Conservation (phyloP, 2,113 vertebrate species). For the Cryptotis parvus region DNA sequence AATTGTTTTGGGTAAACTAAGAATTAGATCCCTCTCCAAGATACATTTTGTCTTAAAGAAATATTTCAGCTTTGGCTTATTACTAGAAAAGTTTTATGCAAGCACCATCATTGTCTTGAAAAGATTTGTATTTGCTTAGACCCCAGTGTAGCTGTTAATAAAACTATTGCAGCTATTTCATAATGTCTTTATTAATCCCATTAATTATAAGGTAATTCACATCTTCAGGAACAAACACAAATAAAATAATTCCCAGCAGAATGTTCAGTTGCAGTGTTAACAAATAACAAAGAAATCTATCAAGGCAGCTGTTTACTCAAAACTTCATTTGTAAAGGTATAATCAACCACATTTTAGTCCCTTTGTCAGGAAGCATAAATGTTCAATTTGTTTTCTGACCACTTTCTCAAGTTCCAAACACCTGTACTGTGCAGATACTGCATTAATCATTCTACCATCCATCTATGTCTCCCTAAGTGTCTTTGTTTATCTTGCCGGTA, state of each 20-base stretch:
- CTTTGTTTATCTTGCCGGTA: constrained; percentile 61
- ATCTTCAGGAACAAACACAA: constrained; percentile 61
- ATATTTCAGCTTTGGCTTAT: background rate
- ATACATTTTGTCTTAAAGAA: background rate
- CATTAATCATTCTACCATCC: constrained; percentile 81
- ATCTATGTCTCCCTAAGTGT: constrained; percentile 33
- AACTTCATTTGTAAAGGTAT: constrained; percentile 80
- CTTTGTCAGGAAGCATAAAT: constrained; percentile 82
- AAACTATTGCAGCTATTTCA: constrained; percentile 62
- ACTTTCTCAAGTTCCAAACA: constrained; percentile 80
- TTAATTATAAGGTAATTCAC: constrained; percentile 44
- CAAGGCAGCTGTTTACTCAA: constrained; percentile 79
- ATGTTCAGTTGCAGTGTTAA: constrained; percentile 51
- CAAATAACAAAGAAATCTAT: constrained; percentile 82
- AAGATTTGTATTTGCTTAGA: constrained; percentile 34
- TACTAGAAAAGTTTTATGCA: constrained; percentile 20
- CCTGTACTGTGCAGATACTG: constrained; percentile 72
- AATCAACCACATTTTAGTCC: constrained; percentile 78
- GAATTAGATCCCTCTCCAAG: background rate
- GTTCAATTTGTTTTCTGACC: constrained; percentile 82
- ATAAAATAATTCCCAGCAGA: constrained; percentile 74
- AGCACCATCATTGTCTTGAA: background rate
- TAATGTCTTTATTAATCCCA: constrained; percentile 70
- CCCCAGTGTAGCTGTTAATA: constrained; percentile 54
- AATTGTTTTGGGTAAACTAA: background rate